A percentile compares a stretch with the other conserved stretches of the same genome.
Conservation (phyloP, 2,888 invertebrate genomes). For the Phortica magna region DNA sequence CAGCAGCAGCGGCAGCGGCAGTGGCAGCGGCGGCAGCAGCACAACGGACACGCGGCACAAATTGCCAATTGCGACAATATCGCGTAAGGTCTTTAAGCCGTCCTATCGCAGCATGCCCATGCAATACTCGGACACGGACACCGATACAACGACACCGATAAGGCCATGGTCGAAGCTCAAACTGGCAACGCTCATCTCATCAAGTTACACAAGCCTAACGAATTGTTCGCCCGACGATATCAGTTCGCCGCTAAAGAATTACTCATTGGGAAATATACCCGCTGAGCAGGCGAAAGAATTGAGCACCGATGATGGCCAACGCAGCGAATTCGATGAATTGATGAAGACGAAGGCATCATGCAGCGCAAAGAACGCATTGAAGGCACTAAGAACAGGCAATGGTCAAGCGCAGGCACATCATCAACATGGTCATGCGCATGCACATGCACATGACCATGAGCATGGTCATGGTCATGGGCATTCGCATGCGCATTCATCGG, state of each 20-base stretch:
- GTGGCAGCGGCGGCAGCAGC: constrained; percentile 15
- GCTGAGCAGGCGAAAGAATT: neutral
- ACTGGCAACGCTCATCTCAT: constrained; percentile 81
- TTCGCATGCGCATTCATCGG: constrained; percentile 42
- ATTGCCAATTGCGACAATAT: constrained; percentile 68
- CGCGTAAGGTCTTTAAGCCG: constrained; percentile 66
- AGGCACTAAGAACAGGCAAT: neutral
- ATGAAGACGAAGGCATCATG: neutral
- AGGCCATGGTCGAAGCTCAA: constrained; percentile 89
- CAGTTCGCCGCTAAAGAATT: constrained; percentile 65
- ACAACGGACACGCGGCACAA: constrained; percentile 60
- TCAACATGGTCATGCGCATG: neutral
- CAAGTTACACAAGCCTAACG: constrained; percentile 75
- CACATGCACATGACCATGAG: neutral
- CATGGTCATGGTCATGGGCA: constrained; percentile 7
- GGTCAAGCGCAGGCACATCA: neutral
- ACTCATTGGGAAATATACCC: constrained; percentile 69
- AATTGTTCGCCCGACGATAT: constrained; percentile 72
- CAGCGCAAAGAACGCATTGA: neutral
- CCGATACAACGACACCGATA: constrained; percentile 73
- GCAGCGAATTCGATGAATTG: neutral
- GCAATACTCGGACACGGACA: constrained; percentile 74
- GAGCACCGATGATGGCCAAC: neutral
- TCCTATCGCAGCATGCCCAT: constrained; percentile 56
- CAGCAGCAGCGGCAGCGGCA: neutral